phyloP scores from a whole-genome alignment of 2,113 vertebrate genomes.

The Laterallus jamaicensis region DNA sequence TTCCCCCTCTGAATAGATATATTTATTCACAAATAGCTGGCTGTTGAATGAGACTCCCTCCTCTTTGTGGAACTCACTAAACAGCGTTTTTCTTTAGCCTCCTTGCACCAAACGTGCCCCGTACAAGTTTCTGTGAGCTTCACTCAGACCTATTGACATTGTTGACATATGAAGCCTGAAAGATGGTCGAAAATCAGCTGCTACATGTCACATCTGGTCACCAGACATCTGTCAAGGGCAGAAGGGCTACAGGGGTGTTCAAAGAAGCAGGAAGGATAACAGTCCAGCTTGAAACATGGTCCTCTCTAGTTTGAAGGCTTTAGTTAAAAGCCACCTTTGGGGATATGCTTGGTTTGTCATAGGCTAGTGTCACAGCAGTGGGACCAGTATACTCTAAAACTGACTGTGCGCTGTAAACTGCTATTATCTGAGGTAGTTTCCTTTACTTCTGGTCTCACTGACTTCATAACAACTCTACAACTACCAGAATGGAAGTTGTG shows the following conservation, averaged over 20 bases:
- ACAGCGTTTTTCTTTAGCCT: neutral
- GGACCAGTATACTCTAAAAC: neutral
- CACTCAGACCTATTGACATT: neutral
- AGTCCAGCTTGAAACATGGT: neutral
- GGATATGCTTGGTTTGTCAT: neutral
- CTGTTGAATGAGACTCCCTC: neutral
- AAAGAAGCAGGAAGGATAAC: neutral
- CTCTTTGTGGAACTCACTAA: neutral
- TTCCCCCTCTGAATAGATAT: neutral
- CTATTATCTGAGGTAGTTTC: neutral
- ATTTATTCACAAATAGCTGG: constrained; percentile 38
- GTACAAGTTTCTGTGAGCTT: neutral
- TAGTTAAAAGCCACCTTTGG: neutral
- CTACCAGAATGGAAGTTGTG: too few relatives aligned
- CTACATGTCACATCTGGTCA: neutral
- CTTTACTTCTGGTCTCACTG: neutral
- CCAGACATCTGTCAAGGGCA: neutral
- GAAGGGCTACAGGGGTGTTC: neutral
- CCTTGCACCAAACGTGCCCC: fast-evolving
- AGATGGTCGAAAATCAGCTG: neutral
- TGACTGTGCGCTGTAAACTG: neutral
- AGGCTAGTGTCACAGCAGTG: neutral
- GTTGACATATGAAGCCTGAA: neutral
- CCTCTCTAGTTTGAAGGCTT: neutral
- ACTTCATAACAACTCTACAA: neutral